Base-by-base conservation (phyloP, 2,113 vertebrate genomes). In the Ophthalmolycus amberensis region DNA sequence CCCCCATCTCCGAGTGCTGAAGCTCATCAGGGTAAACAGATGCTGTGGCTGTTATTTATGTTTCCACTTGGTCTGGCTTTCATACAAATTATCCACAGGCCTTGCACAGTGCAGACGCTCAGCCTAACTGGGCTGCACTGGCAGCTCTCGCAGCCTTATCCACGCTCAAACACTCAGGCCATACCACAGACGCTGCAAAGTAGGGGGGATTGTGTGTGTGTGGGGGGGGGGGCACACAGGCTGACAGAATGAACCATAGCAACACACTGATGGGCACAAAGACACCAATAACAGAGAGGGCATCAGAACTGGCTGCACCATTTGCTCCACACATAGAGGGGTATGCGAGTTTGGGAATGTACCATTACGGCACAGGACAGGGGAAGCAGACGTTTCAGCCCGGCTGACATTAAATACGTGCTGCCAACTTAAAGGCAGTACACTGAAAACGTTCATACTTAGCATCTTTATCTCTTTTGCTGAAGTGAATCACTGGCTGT, bases 1-100 rank as follows among this genome's bases (percentile, higher is more conserved):
- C 75, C 68, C 83, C 82, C 80, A 79, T 88, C 87, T 80, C 85
- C 64, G 85, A 89, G 88, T 87, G 84, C 91, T 88, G 90, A 90
- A 91, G 88, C 90, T 93, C 94, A 93, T 93, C 90, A 90, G 92
- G 93, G 90, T 91, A 92, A 94, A 94, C 94, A 96, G 92, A 95
- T 95, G 93, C 92, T 85, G 79, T 93, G 86, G 91, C 92, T 92
- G 91, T 95, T 95, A 95, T 94, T 95, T 95, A 94, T 94, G 93
- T 94, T 95, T 95, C 93, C 94, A 93, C 93, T 94, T 93, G 93
- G 94, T 94, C 93, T 94, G 89, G 85, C 91, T 93, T 92, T 95
- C 93, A 91, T 92, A 93, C 93, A 93, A 94, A 94, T 95, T 94
- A 94, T 94, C 93, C 94, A 93, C 92, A 94, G 91, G 92, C 83